Conservation (phyloP, 2,888 invertebrate species). For the Rhagium mordax region DNA sequence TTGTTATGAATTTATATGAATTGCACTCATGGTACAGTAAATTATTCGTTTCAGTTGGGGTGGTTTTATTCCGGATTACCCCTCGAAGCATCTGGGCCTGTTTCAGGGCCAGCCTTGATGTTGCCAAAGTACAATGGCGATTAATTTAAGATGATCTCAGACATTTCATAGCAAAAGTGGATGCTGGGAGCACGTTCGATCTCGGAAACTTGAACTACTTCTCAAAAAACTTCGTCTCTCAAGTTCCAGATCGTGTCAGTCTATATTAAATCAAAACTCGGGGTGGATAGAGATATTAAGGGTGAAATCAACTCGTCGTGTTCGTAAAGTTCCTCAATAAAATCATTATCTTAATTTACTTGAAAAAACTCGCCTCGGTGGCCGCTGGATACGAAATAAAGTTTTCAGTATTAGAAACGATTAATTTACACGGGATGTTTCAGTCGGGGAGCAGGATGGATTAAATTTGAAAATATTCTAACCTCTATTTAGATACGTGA, state of each 20-base stretch:
- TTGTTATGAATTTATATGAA: too few relatives aligned
- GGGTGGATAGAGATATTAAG: conserved; percentile 4
- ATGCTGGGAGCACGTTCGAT: conserved; percentile 3
- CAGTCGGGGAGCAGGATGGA: too few relatives aligned
- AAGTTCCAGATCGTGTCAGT: neutral
- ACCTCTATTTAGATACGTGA: too few relatives aligned
- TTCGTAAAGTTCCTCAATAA: conserved; percentile 3
- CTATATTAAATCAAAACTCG: conserved; percentile 2
- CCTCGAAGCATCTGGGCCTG: neutral
- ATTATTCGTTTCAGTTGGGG: neutral
- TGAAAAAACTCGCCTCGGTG: too few relatives aligned
- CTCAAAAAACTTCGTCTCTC: neutral
- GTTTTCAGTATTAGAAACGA: too few relatives aligned
- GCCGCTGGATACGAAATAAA: too few relatives aligned
- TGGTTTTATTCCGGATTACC: too few relatives aligned
- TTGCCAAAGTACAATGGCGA: neutral
- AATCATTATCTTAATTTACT: neutral
- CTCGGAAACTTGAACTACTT: neutral
- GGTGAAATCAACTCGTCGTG: conserved; percentile 5
- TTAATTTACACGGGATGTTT: too few relatives aligned
- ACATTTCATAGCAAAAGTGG: conserved; percentile 4
- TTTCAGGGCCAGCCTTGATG: neutral
- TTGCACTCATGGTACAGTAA: too few relatives aligned
- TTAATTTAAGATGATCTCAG: conserved; percentile 6
- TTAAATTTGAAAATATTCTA: too few relatives aligned